Base-by-base conservation (phyloP, 2,113 vertebrate genomes). In the Mormyrus lacerda region DNA sequence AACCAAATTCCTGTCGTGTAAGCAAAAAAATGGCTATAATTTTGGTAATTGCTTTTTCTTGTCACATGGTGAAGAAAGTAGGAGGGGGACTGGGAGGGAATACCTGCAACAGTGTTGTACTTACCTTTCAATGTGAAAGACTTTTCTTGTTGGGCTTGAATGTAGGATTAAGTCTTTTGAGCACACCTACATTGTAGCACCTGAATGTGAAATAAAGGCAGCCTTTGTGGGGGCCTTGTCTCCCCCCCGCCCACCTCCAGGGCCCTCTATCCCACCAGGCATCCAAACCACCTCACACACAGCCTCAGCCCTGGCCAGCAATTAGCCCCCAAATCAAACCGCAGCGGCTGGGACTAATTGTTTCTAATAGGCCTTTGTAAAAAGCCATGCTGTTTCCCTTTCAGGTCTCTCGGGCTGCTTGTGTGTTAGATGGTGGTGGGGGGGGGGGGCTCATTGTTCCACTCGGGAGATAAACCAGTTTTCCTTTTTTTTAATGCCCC, bases 91-190 rank as follows among this genome's bases (percentile, higher is more conserved):
- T 8, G 87, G 45, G 39, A 47, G 50, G 69, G 82, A 89, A 91
- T 91, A 95, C 94, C 94, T 95, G 93, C 94, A 93, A 95, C 91
- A 91, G 91, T 93, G 92, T 93, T 93, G 92, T 92, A 88, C 93
- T 91, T 92, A 94, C 94, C 93, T 94, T 94, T 93, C 93, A 93
- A 93, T 92, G 88, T 92, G 93, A 95, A 95, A 94, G 93, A 92
- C 94, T 92, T 93, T 93, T 92, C 92, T 93, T 93, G 92, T 94
- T 88, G 90, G 90, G 88, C 92, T 91, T 95, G 94, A 95, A 95
- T 94, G 94, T 87, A 83, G 95, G 94, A 95, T 95, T 95, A 95
- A 94, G 91, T 89, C 93, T 93, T 93, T 94, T 92, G 92, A 95
- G 93, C 92, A 92, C 92, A 93, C 93, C 93, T 94, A 93, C 93